Evolutionary conservation across 2,888 invertebrate genomes (phyloP).

Genomic region (Anthoptus insignis): DNA sequence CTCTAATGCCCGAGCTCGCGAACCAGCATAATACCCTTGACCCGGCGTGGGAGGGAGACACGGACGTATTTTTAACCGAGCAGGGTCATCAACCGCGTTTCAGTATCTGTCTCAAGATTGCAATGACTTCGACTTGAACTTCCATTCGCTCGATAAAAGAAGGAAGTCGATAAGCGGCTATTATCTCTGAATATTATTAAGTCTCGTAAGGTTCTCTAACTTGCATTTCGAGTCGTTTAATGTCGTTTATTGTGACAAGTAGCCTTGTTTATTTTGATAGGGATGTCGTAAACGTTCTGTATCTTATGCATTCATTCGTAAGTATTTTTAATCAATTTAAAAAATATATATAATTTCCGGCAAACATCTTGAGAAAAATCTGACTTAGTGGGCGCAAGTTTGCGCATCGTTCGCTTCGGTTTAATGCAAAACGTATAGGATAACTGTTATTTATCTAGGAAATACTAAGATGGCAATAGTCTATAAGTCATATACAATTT

Average conservation of each 20-base stretch:
- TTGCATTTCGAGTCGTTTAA: slow-evolving; percentile 4
- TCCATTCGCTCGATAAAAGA: slow-evolving; percentile 26
- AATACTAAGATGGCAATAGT: too few relatives aligned
- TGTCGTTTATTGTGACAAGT: neutral
- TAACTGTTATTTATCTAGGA: too few relatives aligned
- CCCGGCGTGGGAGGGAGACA: slow-evolving; percentile 72
- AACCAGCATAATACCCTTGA: slow-evolving; percentile 64
- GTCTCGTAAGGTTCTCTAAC: slow-evolving; percentile 24
- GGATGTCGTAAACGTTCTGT: neutral
- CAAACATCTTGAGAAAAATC: too few relatives aligned
- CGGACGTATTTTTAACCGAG: slow-evolving; percentile 70
- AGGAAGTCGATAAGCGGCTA: slow-evolving; percentile 46
- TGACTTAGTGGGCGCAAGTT: too few relatives aligned
- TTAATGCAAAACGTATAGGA: too few relatives aligned
- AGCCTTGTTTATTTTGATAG: neutral
- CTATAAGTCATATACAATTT: too few relatives aligned
- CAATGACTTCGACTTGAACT: slow-evolving; percentile 39
- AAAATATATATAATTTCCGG: too few relatives aligned
- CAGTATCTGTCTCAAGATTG: slow-evolving; percentile 49
- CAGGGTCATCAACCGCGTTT: slow-evolving; percentile 70
- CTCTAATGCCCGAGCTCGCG: slow-evolving; percentile 36
- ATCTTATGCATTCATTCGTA: too few relatives aligned
- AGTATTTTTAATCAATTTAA: too few relatives aligned
- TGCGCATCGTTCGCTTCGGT: too few relatives aligned
- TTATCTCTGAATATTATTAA: slow-evolving; percentile 33